Percentiles rank a stretch among this genome's conserved stretches.
Conservation (phyloP, 2,113 vertebrate genomes). For the pig (Sus scrofa) region DNA sequence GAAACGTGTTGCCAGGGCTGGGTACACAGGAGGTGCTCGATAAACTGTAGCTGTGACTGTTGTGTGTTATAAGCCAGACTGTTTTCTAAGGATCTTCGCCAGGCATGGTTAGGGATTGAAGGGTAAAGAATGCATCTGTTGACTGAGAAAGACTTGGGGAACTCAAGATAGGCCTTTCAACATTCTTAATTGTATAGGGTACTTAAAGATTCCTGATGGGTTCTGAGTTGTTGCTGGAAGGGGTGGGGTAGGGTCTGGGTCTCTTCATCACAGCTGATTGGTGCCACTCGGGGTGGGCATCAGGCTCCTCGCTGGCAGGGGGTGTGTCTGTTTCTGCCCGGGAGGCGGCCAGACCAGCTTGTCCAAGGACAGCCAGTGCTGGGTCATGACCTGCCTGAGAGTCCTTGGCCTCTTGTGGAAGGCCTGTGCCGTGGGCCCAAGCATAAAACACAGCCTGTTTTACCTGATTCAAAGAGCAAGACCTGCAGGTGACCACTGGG, state of each 20-base stretch:
- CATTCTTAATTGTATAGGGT: background rate
- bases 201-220: background rate
- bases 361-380: background rate
- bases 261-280: background rate
- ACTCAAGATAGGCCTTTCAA: background rate
- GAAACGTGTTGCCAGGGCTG: background rate
- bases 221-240: background rate
- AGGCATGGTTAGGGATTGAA: background rate
- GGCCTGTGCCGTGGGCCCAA: background rate
- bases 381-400: background rate
- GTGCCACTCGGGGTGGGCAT: background rate
- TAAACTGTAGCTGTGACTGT: background rate
- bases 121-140: slow-evolving; percentile 29
- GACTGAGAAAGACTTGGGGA: background rate
- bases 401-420: background rate
- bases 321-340: background rate
- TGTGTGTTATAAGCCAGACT: background rate
- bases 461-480: background rate
- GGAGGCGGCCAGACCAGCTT: background rate
- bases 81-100: slow-evolving; percentile 12
- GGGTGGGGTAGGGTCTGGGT: background rate
- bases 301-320: background rate
- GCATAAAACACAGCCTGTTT: background rate
- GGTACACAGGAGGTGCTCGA: background rate
- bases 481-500: background rate